Percentiles rank a stretch among this genome's conserved stretches.
These are phyloP conservation scores for Tupiocoris notatus DNA, from an alignment of 2,888 invertebrate species.

Conservation along the genomic window DNA sequence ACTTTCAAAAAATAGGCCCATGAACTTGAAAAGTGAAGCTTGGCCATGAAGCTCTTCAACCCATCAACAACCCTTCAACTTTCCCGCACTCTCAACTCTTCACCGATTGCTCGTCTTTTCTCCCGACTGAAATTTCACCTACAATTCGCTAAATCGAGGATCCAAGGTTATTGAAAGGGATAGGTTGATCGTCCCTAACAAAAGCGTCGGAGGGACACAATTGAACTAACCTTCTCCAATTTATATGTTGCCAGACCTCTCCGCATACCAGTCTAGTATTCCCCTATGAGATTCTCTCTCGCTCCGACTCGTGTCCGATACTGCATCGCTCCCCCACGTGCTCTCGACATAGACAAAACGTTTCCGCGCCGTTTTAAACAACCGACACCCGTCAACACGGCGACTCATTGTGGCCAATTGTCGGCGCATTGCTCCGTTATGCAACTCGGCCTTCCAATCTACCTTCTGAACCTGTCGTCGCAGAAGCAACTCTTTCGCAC, in stretches of 20 bases:
- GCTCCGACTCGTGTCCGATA: neutral
- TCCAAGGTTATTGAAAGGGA: neutral
- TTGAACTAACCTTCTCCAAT: slow-evolving; percentile 48
- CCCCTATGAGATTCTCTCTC: neutral
- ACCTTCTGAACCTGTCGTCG: neutral
- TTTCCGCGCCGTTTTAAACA: slow-evolving; percentile 36
- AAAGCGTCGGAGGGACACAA: slow-evolving; percentile 30
- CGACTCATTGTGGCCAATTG: slow-evolving; percentile 40
- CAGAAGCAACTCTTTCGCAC: no score
- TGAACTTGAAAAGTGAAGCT: no score
- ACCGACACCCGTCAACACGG: neutral
- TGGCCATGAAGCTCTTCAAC: no score
- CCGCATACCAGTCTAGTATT: slow-evolving; percentile 1
- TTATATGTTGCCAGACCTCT: slow-evolving; percentile 41
- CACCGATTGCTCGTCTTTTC: neutral
- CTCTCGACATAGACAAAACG: slow-evolving; percentile 31
- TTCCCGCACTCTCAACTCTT: no score
- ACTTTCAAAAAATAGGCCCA: no score
- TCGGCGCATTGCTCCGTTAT: slow-evolving; percentile 29
- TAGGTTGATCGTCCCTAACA: neutral
- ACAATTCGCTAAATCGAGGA: no score
- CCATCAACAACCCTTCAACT: no score
- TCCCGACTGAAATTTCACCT: neutral
- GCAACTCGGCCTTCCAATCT: slow-evolving; percentile 21
- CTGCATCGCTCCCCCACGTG: neutral